Evolutionary conservation across 2,888 invertebrate genomes (phyloP), one percentile per base, ranked within the genome.

Genomic region (Neoascia interrupta): DNA sequence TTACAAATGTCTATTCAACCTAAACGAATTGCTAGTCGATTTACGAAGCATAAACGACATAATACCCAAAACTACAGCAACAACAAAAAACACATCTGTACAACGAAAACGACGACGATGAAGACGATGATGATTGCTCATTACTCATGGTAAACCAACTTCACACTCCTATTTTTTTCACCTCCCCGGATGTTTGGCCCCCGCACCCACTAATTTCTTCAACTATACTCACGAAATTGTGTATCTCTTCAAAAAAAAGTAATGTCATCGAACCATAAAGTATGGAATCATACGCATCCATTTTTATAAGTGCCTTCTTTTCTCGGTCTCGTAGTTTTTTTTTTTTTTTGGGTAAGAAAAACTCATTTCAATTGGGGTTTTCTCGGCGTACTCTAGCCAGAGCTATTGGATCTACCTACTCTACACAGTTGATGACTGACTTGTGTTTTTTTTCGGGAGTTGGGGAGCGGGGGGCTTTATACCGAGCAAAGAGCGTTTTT

Each of bases 191-290:
- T 43, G 34, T 26, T 41, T 15, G 8, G 15, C 56, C 36, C 19
- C 70, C 28, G 51, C 61, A 54, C 45, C 76, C 15, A 54, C 39
- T 36, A 54, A 31, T 63, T 53, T 49, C 61, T 47, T 69, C 49
- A 41, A 53, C 13, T 63, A 45, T 41, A 61, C 61, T 79, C 79
- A 66, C 61, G 79, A 66, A 61, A 73, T 68, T 73, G 53, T 79
- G 72, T 79, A 60, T 72, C 61, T 72, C 54, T 54, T 43, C 56
- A 47, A 73, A 84, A 84, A 80, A 84, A 84, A 80, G 83, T 85
- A 85, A 86, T 86, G 85, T 85, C 85, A 85, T 85, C 85, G 85
- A 85, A 85, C 85, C 81, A 85, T 80, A 85, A 85, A 79, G 73
- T 79, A 73, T 79, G 61, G 72, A 79, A 73, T 79, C 72, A 73